A percentile compares a stretch with the other conserved stretches of the same genome.
Evolutionary conservation across 2,888 invertebrate species (phyloP).

Genomic region (Stratiomys singularior): DNA sequence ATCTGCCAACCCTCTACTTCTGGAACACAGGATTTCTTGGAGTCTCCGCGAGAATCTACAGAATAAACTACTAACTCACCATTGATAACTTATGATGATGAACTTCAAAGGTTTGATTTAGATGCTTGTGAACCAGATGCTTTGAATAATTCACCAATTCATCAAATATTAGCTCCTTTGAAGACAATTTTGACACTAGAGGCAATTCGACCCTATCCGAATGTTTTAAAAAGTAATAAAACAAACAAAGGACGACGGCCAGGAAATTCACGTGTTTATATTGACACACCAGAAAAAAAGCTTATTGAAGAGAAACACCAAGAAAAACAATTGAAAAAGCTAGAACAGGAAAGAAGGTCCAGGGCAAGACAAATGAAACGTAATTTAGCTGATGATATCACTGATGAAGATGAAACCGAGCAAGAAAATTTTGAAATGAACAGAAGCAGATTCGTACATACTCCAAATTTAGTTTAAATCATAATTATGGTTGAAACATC

Average conservation of each 20-base stretch:
- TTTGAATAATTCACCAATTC: conserved; percentile 43
- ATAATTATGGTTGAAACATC: too few species aligned
- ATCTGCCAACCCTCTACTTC: too few species aligned
- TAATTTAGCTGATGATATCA: too few species aligned
- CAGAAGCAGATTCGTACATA: too few species aligned
- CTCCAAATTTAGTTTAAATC: too few species aligned
- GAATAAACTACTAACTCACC: conserved; percentile 41
- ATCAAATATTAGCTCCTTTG: conserved; percentile 44
- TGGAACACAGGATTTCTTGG: conserved; percentile 44
- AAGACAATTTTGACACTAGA: too few species aligned
- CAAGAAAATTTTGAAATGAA: too few species aligned
- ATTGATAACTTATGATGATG: conserved; percentile 33
- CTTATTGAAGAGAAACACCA: background rate
- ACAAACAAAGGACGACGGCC: background rate
- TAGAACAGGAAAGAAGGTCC: background rate
- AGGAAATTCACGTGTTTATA: conserved; percentile 11
- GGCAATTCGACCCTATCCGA: background rate
- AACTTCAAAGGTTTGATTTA: too few species aligned
- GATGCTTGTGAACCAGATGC: conserved; percentile 24
- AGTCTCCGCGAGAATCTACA: conserved; percentile 27
- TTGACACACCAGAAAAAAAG: conserved; percentile 4
- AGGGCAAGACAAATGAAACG: background rate
- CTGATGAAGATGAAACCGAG: too few species aligned
- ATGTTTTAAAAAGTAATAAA: conserved; percentile 1
- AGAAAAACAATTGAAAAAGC: conserved; percentile 6